Evolutionary conservation across 2,888 invertebrate genomes (phyloP).

Genomic region (Lasius fuliginosus): DNA sequence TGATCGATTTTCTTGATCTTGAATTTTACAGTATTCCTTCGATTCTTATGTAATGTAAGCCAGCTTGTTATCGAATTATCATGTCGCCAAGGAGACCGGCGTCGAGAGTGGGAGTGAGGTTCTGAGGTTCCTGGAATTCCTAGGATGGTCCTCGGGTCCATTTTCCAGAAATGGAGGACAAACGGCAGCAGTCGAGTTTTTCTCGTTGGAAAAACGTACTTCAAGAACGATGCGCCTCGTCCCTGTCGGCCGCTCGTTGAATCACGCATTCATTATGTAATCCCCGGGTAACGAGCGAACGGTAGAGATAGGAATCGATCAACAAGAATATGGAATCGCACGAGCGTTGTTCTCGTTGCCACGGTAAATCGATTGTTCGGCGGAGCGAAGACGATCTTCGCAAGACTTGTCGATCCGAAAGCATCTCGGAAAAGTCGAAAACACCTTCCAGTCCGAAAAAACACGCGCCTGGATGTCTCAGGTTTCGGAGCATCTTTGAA

Average conservation of each 20-base stretch:
- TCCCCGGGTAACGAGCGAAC: neutral
- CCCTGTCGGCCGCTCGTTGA: neutral
- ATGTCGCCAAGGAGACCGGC: slow-evolving; percentile 35
- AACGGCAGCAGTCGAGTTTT: neutral
- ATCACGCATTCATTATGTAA: slow-evolving; percentile 16
- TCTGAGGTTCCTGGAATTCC: slow-evolving; percentile 8
- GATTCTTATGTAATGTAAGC: neutral
- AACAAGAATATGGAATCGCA: slow-evolving; percentile 72
- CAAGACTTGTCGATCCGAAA: slow-evolving; percentile 77
- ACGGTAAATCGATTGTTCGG: slow-evolving; percentile 74
- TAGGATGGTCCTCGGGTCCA: neutral
- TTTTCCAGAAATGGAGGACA: slow-evolving; percentile 13
- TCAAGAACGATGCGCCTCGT: neutral
- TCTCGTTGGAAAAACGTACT: neutral
- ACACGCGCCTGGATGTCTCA: slow-evolving; percentile 53
- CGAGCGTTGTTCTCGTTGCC: slow-evolving; percentile 82
- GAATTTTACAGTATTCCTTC: neutral
- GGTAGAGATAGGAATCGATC: neutral
- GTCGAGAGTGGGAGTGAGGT: slow-evolving; percentile 20
- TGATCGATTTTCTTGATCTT: neutral
- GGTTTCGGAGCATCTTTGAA: neutral
- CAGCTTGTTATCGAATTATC: slow-evolving; percentile 40
- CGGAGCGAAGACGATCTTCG: slow-evolving; percentile 70
- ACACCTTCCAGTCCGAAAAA: slow-evolving; percentile 71
- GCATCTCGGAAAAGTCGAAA: slow-evolving; percentile 79